Evolutionary conservation across 1,140 invertebrate species (phyloP).

Genomic region (Acyrthosiphon pisum): DNA sequence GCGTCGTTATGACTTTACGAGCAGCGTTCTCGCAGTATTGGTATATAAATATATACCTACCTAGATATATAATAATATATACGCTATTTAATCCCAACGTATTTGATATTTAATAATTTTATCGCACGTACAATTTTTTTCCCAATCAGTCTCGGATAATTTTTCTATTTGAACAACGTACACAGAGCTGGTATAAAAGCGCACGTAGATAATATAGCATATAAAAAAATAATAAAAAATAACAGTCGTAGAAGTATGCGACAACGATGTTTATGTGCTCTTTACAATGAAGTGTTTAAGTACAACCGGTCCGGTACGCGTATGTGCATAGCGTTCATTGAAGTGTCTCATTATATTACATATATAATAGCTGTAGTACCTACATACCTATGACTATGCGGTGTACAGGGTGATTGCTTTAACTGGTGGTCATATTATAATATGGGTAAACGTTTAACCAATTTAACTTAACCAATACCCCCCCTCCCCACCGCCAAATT

Average conservation of each 20-base stretch:
- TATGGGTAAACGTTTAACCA: too few relatives aligned
- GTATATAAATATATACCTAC: too few relatives aligned
- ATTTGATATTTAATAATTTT: not conserved
- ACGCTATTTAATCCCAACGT: not conserved
- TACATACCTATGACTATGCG: not conserved
- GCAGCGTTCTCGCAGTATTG: too few relatives aligned
- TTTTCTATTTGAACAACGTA: not conserved
- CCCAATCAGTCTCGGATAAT: not conserved
- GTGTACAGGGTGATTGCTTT: not conserved
- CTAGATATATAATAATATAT: too few relatives aligned
- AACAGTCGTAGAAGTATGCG: not conserved
- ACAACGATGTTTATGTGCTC: not conserved
- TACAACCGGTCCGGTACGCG: not conserved
- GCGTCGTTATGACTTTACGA: not conserved
- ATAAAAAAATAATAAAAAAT: not conserved
- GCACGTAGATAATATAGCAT: not conserved
- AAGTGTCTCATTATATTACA: conserved; percentile 5
- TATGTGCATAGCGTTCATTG: not conserved
- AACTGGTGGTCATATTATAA: not conserved
- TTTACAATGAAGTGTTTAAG: conserved; percentile 33
- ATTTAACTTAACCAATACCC: not conserved
- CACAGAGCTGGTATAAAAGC: not conserved
- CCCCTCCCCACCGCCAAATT: too few relatives aligned
- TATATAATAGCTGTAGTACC: not conserved
- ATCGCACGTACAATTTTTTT: not conserved